phyloP scores from a whole-genome alignment of 1,140 invertebrate species.

The Pseudachorutes palmiensis region DNA sequence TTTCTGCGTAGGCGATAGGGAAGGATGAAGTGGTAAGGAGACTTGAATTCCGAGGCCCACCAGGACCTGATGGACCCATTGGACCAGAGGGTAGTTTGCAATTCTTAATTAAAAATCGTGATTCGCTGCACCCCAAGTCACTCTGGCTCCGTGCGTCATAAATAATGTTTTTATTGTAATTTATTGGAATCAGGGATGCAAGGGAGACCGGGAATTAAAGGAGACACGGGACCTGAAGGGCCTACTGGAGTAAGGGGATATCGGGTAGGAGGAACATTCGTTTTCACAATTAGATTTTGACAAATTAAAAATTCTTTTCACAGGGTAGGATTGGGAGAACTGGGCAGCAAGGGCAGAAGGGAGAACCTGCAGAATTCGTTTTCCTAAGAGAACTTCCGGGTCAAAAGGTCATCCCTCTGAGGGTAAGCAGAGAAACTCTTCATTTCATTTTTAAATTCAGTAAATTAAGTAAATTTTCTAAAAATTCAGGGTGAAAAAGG shows the following conservation, averaged over 20 bases:
- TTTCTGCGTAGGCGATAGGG: conserved; percentile 8
- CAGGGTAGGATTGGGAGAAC: not conserved
- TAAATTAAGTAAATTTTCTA: not conserved
- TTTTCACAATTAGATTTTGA: not conserved
- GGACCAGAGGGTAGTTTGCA: not conserved
- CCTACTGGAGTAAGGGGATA: not conserved
- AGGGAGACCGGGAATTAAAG: not conserved
- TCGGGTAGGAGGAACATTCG: not conserved
- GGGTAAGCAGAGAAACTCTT: not conserved
- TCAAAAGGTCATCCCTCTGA: not conserved
- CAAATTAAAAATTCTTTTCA: not conserved
- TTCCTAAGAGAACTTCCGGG: not conserved
- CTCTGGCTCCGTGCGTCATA: not conserved
- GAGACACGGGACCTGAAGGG: not conserved
- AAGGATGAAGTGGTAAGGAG: not conserved
- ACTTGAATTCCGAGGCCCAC: not conserved
- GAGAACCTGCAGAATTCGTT: not conserved
- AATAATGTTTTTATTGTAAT: not conserved
- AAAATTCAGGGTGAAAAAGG: conserved; percentile 5
- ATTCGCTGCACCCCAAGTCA: not conserved
- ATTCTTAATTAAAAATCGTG: conserved; percentile 2
- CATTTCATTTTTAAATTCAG: not conserved
- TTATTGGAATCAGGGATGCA: not conserved
- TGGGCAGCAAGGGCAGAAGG: conserved; percentile 9
- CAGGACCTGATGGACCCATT: not conserved